Percentiles rank a stretch among this genome's conserved stretches.
Evolutionary conservation across 2,113 vertebrate genomes (phyloP).

Genomic region (Leptocoma aspasia): DNA sequence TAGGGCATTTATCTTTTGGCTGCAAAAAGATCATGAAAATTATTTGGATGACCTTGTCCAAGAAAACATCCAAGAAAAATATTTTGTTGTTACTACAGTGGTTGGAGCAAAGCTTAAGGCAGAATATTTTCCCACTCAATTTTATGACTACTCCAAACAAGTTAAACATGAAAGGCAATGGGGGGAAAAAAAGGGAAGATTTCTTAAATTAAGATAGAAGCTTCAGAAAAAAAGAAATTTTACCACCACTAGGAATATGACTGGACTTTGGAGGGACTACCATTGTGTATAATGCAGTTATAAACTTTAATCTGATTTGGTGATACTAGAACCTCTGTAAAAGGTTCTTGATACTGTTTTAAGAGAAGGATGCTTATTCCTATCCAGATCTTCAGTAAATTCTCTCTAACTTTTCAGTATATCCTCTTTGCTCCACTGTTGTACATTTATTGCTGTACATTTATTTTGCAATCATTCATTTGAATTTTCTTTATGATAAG

Average conservation of each 20-base stretch:
- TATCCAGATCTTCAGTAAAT: neutral
- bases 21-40: neutral
- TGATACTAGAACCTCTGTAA: neutral
- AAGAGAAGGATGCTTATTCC: neutral
- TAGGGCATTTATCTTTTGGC: neutral
- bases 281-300: neutral
- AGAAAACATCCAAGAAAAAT: constrained; percentile 2
- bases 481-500: neutral
- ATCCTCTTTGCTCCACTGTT: neutral
- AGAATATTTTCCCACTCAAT: neutral
- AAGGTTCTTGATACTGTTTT: neutral
- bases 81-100: neutral
- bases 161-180: neutral
- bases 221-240: neutral
- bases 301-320: neutral
- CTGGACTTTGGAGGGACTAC: neutral
- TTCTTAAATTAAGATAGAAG: neutral
- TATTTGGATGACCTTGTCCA: neutral
- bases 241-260: neutral
- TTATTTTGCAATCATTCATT: neutral
- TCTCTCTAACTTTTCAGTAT: neutral
- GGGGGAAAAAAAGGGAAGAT: neutral
- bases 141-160: neutral
- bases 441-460: neutral
- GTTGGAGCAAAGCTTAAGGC: neutral